Conservation (phyloP, 1,140 invertebrate genomes). For the Phymastichus coffea region DNA sequence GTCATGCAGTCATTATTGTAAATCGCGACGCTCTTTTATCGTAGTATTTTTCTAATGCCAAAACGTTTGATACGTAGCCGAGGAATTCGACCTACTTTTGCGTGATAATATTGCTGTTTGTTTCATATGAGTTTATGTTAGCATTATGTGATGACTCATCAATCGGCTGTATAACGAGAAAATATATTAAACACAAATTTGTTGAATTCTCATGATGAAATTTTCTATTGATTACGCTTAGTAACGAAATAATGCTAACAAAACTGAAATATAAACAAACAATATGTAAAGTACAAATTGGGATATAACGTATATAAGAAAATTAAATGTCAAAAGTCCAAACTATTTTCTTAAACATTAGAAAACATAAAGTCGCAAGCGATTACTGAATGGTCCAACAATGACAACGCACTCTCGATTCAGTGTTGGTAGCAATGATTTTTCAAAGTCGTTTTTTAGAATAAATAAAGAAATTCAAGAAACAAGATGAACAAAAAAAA, state of each 20-base stretch:
- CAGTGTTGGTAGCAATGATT: constrained; percentile 31
- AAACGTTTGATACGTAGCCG: too few species aligned
- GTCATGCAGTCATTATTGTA: too few species aligned
- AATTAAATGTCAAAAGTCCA: not conserved
- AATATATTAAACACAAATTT: too few species aligned
- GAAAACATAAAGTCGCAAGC: not conserved
- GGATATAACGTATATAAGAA: constrained; percentile 1
- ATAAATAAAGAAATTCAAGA: not conserved
- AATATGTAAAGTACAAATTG: constrained; percentile 23
- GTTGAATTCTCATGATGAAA: too few species aligned
- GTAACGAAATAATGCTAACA: constrained; percentile 18
- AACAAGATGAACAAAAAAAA: not conserved
- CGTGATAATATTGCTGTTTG: too few species aligned
- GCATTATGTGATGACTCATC: too few species aligned
- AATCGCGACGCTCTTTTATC: too few species aligned
- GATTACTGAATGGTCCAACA: constrained; percentile 9
- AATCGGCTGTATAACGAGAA: too few species aligned
- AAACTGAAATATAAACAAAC: constrained; percentile 2
- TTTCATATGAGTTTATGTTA: not conserved
- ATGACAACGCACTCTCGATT: constrained; percentile 11
- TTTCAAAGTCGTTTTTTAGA: constrained; percentile 30
- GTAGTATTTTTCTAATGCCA: too few species aligned
- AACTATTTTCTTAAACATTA: constrained; percentile 17
- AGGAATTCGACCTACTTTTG: too few species aligned
- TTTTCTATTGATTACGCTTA: too few species aligned